These are phyloP conservation scores for Oreochromis aureus DNA, from an alignment of 2,113 vertebrate genomes.

Conservation along the genomic window DNA sequence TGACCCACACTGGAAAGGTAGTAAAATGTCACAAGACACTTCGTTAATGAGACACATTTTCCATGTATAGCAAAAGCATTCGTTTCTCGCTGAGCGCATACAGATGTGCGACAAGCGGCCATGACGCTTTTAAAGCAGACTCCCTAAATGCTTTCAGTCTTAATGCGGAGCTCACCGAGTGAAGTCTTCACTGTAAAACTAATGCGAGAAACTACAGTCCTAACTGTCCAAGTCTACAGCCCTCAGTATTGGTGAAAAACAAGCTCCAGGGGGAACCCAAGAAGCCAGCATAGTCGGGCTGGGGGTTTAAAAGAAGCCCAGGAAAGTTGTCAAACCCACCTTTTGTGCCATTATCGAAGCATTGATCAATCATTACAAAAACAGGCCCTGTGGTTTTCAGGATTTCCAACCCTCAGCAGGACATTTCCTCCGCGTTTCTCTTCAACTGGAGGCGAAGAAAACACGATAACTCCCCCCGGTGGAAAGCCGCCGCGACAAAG, in stretches of 20 bases:
- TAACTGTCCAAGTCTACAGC: background rate
- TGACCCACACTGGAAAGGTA: slow-evolving; percentile 65
- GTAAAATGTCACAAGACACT: slow-evolving; percentile 82
- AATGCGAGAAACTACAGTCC: background rate
- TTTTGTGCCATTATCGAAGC: slow-evolving; percentile 69
- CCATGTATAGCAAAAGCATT: slow-evolving; percentile 27
- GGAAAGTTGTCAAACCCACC: slow-evolving; percentile 44
- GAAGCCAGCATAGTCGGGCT: background rate
- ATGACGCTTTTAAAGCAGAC: background rate
- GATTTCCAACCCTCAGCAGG: slow-evolving; percentile 62
- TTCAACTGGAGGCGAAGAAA: slow-evolving; percentile 20
- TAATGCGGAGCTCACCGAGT: background rate
- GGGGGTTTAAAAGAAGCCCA: background rate
- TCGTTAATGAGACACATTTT: slow-evolving; percentile 65
- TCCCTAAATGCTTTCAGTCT: background rate
- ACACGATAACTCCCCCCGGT: slow-evolving; percentile 5
- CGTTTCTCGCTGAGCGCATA: background rate
- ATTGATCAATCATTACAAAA: slow-evolving; percentile 68
- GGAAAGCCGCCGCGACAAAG: background rate
- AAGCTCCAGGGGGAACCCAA: background rate
- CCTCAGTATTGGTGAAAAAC: background rate
- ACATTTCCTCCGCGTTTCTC: slow-evolving; percentile 56
- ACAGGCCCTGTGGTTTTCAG: slow-evolving; percentile 41
- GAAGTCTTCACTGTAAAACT: background rate
- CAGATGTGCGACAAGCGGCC: too few relatives aligned